Evolutionary conservation across 2,797 vertebrate species (phyloP).

Genomic region (Gila robusta): DNA sequence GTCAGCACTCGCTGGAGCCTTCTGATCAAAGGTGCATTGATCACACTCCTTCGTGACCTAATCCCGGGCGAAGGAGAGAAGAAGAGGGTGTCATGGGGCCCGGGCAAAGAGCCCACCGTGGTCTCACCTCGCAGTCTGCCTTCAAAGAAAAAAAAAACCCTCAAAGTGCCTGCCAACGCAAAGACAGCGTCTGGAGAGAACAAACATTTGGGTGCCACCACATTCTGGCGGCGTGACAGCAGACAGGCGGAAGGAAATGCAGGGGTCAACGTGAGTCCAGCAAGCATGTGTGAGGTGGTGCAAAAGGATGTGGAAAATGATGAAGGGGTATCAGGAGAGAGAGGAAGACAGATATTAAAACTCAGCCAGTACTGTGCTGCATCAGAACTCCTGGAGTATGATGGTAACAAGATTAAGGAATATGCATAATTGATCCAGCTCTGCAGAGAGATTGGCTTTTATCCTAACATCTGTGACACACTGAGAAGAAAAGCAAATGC

Average conservation of each 20-base stretch:
- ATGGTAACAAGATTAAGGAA: slow-evolving; percentile 75
- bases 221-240: slow-evolving; percentile 56
- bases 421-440: slow-evolving; percentile 74
- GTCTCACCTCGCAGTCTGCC: slow-evolving; percentile 47
- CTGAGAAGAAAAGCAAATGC: slow-evolving; percentile 62
- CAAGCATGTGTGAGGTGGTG: not conserved
- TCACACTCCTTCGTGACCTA: slow-evolving; percentile 73
- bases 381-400: slow-evolving; percentile 69
- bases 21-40: slow-evolving; percentile 86
- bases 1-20: slow-evolving; percentile 81
- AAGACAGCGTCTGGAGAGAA: slow-evolving; percentile 58
- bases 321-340: slow-evolving; percentile 23
- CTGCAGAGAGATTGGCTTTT: slow-evolving; percentile 67
- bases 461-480: slow-evolving; percentile 73
- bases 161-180: slow-evolving; percentile 47
- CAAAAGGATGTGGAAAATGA: slow-evolving; percentile 20
- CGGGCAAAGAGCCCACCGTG: slow-evolving; percentile 53
- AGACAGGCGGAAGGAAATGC: slow-evolving; percentile 47
- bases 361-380: slow-evolving; percentile 59
- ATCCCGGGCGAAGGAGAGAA: slow-evolving; percentile 62
- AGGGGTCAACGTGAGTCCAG: slow-evolving; percentile 36
- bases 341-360: slow-evolving; percentile 56
- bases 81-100: slow-evolving; percentile 42
- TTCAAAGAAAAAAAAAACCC: slow-evolving; percentile 26
- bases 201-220: slow-evolving; percentile 56